Percentiles rank a stretch among this genome's conserved stretches.
Conservation (phyloP, 1,140 invertebrate species). For the Monomorium pharaonis region DNA sequence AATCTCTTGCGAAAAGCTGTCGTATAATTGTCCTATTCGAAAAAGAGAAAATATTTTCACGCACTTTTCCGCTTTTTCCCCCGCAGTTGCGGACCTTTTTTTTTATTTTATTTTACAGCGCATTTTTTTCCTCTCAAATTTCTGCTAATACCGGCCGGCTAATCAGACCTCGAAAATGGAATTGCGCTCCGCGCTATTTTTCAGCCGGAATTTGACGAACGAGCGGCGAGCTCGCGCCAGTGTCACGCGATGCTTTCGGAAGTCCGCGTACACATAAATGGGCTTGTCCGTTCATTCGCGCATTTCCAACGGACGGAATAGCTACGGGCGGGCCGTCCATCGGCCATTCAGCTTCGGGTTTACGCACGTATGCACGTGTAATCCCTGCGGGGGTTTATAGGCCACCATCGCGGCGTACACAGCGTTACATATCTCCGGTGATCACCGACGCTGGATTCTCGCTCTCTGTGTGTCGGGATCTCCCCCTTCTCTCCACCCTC, state of each 20-base stretch:
- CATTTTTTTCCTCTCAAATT: background rate
- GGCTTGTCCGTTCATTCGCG: slow-evolving; percentile 56
- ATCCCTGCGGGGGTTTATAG: slow-evolving; percentile 81
- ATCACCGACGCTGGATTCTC: slow-evolving; percentile 61
- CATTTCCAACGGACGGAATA: slow-evolving; percentile 64
- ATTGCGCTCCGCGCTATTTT: slow-evolving; percentile 35
- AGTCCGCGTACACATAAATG: slow-evolving; percentile 51
- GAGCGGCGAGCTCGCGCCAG: slow-evolving; percentile 9
- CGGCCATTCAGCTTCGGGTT: slow-evolving; percentile 69
- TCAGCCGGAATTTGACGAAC: slow-evolving; percentile 45
- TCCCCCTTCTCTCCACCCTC: too few species aligned
- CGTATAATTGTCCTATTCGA: background rate
- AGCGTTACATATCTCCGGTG: slow-evolving; percentile 71
- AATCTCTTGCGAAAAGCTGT: background rate
- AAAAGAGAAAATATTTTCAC: background rate
- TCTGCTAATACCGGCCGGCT: slow-evolving; percentile 10
- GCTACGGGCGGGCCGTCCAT: slow-evolving; percentile 49
- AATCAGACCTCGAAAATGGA: slow-evolving; percentile 28
- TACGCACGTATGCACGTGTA: slow-evolving; percentile 77
- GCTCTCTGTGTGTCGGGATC: slow-evolving; percentile 63
- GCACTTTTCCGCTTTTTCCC: background rate
- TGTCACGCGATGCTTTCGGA: slow-evolving; percentile 37
- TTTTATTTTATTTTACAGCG: slow-evolving; percentile 1
- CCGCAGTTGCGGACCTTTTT: too few species aligned
- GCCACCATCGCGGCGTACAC: slow-evolving; percentile 71